phyloP scores from a whole-genome alignment of 1,140 invertebrate species.

The Zaprionus ghesquierei region DNA sequence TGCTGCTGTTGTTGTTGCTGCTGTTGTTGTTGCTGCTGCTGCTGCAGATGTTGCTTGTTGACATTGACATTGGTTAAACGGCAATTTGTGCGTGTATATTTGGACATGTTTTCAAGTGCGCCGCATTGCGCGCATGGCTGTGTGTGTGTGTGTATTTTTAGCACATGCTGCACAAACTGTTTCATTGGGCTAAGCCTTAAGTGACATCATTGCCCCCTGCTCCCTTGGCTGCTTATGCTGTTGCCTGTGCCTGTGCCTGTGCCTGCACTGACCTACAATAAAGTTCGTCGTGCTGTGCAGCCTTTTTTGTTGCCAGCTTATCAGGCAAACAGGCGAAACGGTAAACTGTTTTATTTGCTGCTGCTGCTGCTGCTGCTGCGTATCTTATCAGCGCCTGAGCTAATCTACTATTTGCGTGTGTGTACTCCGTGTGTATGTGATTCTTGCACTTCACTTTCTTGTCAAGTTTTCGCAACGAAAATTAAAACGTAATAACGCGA shows the following conservation, averaged over 20 bases:
- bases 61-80: conserved; percentile 77
- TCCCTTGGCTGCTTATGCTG: neutral
- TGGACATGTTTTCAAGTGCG: conserved; percentile 17
- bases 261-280: conserved; percentile 52
- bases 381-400: conserved; percentile 60
- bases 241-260: neutral
- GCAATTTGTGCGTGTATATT: conserved; percentile 66
- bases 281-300: neutral
- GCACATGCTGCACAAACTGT: conserved; percentile 51
- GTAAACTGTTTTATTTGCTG: conserved; percentile 18
- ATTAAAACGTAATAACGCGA: conserved; percentile 60
- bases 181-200: conserved; percentile 67
- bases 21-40: conserved; percentile 29
- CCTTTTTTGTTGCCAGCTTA: conserved; percentile 29
- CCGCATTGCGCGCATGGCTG: neutral
- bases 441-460: conserved; percentile 68
- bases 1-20: conserved; percentile 22
- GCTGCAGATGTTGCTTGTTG: conserved; percentile 55
- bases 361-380: conserved; percentile 11
- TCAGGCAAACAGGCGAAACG: conserved; percentile 27
- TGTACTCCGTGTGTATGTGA: conserved; percentile 45
- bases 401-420: conserved; percentile 50
- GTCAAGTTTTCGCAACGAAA: conserved; percentile 68
- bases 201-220: conserved; percentile 47
- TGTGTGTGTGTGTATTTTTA: conserved; percentile 55